Base-by-base conservation (phyloP, 2,888 invertebrate species). In the Phaonia tiefii region DNA sequence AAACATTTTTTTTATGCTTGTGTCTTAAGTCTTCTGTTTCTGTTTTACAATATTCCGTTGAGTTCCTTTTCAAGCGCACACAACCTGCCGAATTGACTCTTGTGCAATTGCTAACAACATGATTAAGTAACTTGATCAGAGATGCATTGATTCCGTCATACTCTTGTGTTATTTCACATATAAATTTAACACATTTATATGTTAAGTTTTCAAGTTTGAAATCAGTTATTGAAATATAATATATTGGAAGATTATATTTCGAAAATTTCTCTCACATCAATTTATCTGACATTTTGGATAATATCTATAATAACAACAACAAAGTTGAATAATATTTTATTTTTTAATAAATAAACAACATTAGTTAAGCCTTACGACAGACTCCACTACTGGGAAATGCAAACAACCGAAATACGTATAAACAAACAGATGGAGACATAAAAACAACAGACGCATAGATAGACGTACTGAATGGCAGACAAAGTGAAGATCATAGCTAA, bases 351-450 rank as follows among this genome's bases (percentile, higher is more conserved):
- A 31, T 49, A 67, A 79, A 75, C 39, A 63, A 26, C 44, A 72
- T 75, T 72, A 65, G 73, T 73, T 76, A 42, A 73, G 76, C 26
- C 51, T 76, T 65, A 70, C 69, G 76, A 42, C 76, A 73, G 76
- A 42, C 76, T 70, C 76, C 63, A 60, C 72, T 67, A n/a, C 44
- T n/a, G 13, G 25, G 51, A 15, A n/a, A 71, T 66, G 60, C 51
- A 51, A 71, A 26, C 58, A 42, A 25, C 20, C 11, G 15, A 17
- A 66, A 67, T 26, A 44, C 3, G n/a, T 46, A 49, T 13, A 54
- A 54, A 4, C 25, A 13, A 8, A 22, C 58, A 58, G 2, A 26
- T 3, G 17, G 3, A 49, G 17, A 1, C 20, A 46, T 3, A 46
- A 10, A n/a, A 46, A 46, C 10, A n/a, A 46, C 46, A 51, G 51